Base-by-base conservation (phyloP, 1,140 invertebrate species). In the Diabrotica undecimpunctata region DNA sequence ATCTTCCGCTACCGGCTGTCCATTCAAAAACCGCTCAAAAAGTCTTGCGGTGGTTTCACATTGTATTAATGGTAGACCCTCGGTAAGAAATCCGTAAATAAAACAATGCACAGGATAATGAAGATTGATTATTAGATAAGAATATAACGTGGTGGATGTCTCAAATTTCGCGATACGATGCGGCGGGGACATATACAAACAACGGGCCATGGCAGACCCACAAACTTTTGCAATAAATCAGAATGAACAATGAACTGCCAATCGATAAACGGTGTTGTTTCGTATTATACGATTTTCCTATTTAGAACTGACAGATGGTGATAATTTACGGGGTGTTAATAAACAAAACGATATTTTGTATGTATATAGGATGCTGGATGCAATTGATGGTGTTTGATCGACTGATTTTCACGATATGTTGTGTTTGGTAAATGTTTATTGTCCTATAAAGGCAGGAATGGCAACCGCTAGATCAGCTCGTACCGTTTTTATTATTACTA, bases 111-210 rank as follows among this genome's bases (percentile, higher is more conserved):
- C 36, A 6, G 36, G 25, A 37, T 57, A 57, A 57, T 38, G 8
- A 37, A 57, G 55, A 57, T 57, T 57, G 55, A 57, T 57, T 57
- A 37, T 25, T 12, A 37, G 55, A 57, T 57, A 57, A 57, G 7
- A 37, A 37, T 36, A 41, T 37, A 37, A 37, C n/a, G 41, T 37
- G 36, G 35, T 13, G 25, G n/a, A 37, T 57, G 55, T 57, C 55
- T 38, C 25, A 37, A 37, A 38, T 37, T 38, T 37, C n/a, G 55
- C 55, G 55, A 25, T 36, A n/a, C n/a, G 8, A 46, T 46, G 41
- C n/a, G 4, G n/a, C n/a, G 4, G n/a, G 41, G 8, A 46, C 55
- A 57, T 12, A 57, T 35, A 37, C 25, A 11, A 55, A 14, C 11
- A 7, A n/a, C 25, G 25, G 10, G 10, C 25, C 12, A 10, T n/a